Evolutionary conservation across 2,113 vertebrate species (phyloP).

Genomic region (Cyphomyrus plagiostoma): DNA sequence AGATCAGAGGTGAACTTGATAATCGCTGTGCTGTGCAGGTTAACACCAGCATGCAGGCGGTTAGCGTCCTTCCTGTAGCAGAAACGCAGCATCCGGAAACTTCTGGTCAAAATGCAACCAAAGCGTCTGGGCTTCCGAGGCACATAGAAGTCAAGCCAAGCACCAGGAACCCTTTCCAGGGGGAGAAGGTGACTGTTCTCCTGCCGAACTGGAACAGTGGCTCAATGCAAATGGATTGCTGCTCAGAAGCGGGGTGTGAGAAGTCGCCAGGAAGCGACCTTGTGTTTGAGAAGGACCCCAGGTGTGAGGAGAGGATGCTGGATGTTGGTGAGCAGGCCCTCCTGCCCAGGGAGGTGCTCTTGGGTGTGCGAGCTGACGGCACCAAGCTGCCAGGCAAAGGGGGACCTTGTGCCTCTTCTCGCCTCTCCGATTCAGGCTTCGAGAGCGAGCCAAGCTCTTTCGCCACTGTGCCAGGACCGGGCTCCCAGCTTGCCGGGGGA

Average conservation of each 20-base stretch:
- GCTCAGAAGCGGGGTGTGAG: background rate
- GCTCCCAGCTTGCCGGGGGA: constrained; percentile 54
- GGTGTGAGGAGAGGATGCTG: background rate
- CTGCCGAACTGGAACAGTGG: constrained; percentile 57
- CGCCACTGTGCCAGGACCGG: constrained; percentile 69
- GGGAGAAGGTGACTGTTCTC: constrained; percentile 70
- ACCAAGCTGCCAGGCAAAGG: constrained; percentile 66
- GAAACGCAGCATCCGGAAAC: constrained; percentile 41
- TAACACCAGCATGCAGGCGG: constrained; percentile 63
- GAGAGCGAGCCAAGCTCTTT: constrained; percentile 94
- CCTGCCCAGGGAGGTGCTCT: background rate
- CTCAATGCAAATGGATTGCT: constrained; percentile 32
- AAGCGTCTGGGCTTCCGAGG: constrained; percentile 38
- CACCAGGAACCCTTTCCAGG: constrained; percentile 62
- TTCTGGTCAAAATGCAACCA: constrained; percentile 13
- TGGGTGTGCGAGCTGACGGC: constrained; percentile 62
- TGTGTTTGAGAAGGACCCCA: constrained; percentile 5
- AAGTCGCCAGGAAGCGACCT: background rate
- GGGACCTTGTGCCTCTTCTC: constrained; percentile 71
- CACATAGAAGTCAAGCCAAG: constrained; percentile 61
- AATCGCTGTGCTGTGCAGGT: constrained; percentile 58
- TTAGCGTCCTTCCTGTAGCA: constrained; percentile 53
- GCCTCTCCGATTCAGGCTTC: constrained; percentile 90
- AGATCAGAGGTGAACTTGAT: constrained; percentile 49
- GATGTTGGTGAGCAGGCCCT: background rate